These are phyloP conservation scores for Troilus luridus DNA, from an alignment of 2,888 invertebrate genomes.

Conservation along the genomic window DNA sequence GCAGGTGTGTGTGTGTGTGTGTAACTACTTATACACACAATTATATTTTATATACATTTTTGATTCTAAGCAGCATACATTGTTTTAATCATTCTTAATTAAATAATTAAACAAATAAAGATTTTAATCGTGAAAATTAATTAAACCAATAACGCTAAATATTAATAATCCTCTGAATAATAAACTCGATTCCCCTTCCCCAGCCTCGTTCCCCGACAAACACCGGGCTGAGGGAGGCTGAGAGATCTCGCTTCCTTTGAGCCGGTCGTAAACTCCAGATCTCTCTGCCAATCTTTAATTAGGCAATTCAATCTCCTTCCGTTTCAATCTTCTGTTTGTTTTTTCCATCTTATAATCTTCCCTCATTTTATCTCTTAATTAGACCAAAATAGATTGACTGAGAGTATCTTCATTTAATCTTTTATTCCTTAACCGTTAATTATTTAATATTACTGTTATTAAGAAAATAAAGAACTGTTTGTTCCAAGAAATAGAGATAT, in stretches of 20 bases:
- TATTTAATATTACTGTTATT: not conserved
- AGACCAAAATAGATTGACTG: not conserved
- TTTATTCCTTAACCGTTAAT: not conserved
- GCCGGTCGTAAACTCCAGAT: not conserved
- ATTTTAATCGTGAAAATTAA: not conserved
- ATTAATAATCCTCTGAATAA: not conserved
- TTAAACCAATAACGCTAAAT: not conserved
- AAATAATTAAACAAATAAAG: not conserved
- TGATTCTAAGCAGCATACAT: not conserved
- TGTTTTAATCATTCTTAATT: not conserved
- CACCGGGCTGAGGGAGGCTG: not conserved
- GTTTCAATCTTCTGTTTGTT: not conserved
- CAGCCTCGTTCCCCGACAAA: not conserved
- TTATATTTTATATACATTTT: too few relatives aligned
- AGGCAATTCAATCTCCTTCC: not conserved
- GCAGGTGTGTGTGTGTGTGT: too few relatives aligned
- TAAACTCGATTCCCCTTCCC: not conserved
- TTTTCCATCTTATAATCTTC: not conserved
- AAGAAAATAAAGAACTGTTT: too few relatives aligned
- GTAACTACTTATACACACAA: too few relatives aligned
- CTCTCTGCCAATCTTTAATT: slow-evolving; percentile 9
- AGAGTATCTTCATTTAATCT: not conserved
- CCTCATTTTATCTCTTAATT: slow-evolving; percentile 2
- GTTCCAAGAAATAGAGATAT: not conserved
- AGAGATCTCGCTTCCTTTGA: not conserved